Evolutionary conservation across 2,113 vertebrate species (phyloP).

Genomic region (Melanerpes formicivorus): DNA sequence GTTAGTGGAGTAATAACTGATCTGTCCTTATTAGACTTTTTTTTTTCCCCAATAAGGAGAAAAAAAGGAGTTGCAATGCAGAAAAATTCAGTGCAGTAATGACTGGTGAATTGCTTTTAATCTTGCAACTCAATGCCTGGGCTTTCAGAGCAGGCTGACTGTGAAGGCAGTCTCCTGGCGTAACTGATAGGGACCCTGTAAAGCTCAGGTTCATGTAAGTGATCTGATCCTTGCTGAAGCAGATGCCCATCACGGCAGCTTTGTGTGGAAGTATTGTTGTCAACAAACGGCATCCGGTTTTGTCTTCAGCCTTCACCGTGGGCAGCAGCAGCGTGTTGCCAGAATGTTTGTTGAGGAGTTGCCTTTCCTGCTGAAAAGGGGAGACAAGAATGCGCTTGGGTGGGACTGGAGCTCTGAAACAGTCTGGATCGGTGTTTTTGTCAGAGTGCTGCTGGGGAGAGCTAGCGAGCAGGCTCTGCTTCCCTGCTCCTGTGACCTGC

Average conservation of each 20-base stretch:
- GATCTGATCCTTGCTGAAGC: constrained; percentile 35
- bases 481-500: constrained; percentile 34
- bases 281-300: constrained; percentile 35
- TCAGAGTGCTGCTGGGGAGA: constrained; percentile 8
- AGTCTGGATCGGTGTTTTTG: not conserved
- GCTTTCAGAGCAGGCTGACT: not conserved
- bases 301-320: constrained; percentile 37
- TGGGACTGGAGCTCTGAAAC: not conserved
- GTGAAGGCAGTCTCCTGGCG: not conserved
- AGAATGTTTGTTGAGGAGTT: constrained; percentile 42
- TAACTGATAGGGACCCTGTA: not conserved
- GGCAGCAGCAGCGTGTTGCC: not conserved
- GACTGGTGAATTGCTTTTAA: not conserved
- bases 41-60: no score
- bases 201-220: constrained; percentile 7
- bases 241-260: constrained; percentile 54
- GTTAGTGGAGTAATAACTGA: not conserved
- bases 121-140: not conserved
- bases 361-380: constrained; percentile 28
- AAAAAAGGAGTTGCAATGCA: not conserved
- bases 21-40: not conserved
- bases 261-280: constrained; percentile 51
- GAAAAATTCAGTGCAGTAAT: not conserved
- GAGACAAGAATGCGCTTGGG: not conserved
- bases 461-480: not conserved